Conservation (phyloP, 1,140 invertebrate genomes). For the Drosophila tropicalis region DNA sequence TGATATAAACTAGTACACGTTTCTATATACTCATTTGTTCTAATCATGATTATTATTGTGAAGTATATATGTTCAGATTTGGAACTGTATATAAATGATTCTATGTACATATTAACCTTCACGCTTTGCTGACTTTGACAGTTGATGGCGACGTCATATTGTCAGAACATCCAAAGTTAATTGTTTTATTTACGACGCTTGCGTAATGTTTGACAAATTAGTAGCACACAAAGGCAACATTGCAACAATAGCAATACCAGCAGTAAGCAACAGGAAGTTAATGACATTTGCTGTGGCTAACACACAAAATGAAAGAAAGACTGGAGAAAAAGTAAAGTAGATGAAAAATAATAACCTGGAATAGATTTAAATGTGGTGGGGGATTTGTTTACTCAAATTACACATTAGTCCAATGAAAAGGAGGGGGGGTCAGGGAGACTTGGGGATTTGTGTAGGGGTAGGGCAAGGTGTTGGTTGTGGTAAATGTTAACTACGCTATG, state of each 20-base stretch:
- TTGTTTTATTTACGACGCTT: constrained; percentile 79
- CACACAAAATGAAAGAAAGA: constrained; percentile 38
- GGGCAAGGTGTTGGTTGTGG: constrained; percentile 5
- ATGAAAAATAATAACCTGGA: constrained; percentile 49
- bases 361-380: constrained; percentile 57
- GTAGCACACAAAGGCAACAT: constrained; percentile 41
- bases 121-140: constrained; percentile 41
- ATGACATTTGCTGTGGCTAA: constrained; percentile 55
- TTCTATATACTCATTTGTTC: neutral
- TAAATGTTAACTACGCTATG: constrained; percentile 11
- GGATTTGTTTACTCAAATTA: constrained; percentile 44
- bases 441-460: too few relatives aligned
- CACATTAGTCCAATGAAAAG: neutral
- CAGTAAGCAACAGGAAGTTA: constrained; percentile 68
- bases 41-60: neutral
- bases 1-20: neutral
- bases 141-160: constrained; percentile 48
- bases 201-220: constrained; percentile 79
- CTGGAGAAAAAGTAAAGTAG: constrained; percentile 38
- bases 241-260: constrained; percentile 31
- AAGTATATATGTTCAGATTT: neutral
- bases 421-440: neutral
- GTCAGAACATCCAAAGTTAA: constrained; percentile 73
- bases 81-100: neutral
- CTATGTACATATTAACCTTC: constrained; percentile 40